Conservation (phyloP, 2,888 invertebrate species). For the Dichetophora obliterata region DNA sequence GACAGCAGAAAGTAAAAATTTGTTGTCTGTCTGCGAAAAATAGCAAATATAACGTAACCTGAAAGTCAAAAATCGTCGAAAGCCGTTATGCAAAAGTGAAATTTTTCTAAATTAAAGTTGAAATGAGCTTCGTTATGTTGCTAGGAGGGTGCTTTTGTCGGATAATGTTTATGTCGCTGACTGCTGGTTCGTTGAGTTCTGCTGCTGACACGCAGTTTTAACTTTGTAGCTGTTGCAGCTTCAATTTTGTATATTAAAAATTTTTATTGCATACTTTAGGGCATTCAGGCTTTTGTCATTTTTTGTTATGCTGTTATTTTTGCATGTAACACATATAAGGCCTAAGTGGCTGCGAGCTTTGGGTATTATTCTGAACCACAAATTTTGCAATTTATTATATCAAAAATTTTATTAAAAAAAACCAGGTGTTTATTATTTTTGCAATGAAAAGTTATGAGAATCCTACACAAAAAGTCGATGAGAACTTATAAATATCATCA, state of each 20-base stretch:
- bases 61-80: background rate
- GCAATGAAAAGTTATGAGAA: no score
- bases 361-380: no score
- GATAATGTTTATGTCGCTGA: background rate
- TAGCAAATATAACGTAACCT: background rate
- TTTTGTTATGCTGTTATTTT: no score
- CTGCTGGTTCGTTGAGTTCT: background rate
- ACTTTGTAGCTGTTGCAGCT: background rate
- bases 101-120: constrained; percentile 28
- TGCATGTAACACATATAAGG: no score
- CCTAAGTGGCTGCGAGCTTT: no score
- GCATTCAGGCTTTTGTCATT: no score
- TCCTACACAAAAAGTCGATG: no score
- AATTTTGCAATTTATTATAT: no score
- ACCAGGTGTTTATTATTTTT: no score
- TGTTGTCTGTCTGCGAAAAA: constrained; percentile 16
- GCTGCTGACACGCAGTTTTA: constrained; percentile 25
- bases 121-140: constrained; percentile 20
- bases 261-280: constrained; percentile 27
- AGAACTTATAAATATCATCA: no score
- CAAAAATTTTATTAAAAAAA: no score
- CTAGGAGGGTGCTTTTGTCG: background rate
- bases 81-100: constrained; percentile 6
- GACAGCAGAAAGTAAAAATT: constrained; percentile 1
- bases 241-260: constrained; percentile 14